phyloP scores from a whole-genome alignment of 2,888 invertebrate species.

The Bugula neritina region DNA sequence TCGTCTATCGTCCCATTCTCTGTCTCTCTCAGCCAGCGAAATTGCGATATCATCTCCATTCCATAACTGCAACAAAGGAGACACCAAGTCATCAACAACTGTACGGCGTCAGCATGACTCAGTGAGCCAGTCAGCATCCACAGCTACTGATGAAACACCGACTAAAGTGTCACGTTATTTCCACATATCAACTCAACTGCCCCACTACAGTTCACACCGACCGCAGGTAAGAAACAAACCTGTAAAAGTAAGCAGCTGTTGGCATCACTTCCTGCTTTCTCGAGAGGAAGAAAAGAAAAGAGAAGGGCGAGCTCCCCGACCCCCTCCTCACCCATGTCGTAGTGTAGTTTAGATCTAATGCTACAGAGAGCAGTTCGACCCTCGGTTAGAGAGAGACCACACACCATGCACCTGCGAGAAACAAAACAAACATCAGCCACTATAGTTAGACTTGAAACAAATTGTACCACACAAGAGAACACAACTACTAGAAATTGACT shows the following conservation, averaged over 20 bases:
- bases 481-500: too few species aligned
- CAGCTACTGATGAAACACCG: too few species aligned
- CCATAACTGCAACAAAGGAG: background rate
- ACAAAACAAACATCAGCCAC: too few species aligned
- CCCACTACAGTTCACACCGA: too few species aligned
- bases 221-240: too few species aligned
- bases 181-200: too few species aligned
- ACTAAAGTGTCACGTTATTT: too few species aligned
- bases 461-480: too few species aligned
- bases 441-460: too few species aligned
- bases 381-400: background rate
- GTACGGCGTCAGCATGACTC: too few species aligned
- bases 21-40: background rate
- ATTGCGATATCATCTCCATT: background rate
- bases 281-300: background rate
- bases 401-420: background rate
- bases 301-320: background rate
- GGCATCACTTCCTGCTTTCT: conserved; percentile 4
- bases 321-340: background rate
- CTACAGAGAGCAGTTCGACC: background rate
- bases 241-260: conserved; percentile 7
- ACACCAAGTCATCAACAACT: background rate
- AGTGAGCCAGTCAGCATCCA: too few species aligned
- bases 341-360: background rate
- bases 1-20: conserved; percentile 13